Evolutionary conservation across 2,888 invertebrate species (phyloP), one percentile per base, ranked within the genome.

Genomic region (Aleiodes testaceus): DNA sequence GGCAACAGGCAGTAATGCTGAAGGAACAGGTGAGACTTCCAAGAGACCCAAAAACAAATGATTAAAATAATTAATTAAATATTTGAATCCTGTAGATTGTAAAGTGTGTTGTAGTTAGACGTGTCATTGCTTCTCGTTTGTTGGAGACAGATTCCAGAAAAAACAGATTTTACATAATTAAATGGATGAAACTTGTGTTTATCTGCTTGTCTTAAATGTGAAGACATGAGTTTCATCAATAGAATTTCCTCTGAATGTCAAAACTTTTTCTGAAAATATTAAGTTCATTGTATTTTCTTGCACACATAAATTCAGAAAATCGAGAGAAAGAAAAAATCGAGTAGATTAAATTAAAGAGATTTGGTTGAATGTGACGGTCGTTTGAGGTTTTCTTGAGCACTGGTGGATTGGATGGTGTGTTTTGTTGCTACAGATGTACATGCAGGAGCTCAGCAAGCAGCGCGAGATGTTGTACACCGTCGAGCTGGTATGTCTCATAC

Each of bases 391-490:
- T 59, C 80, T 82, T 82, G 85, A 86, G 84, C 86, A 84, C 84
- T 86, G 83, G 85, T 86, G 84, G 85, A 85, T 81, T 86, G 84
- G 82, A 83, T 85, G 85, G 85, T 82, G 81, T 82, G 86, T 85
- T 87, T 87, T 84, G 83, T 89, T 89, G 87, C 88, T 90, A 91
- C 93, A 94, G 93, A 93, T 94, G 89, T 94, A 93, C 91, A 93
- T 93, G 90, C 94, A 95, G 89, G 96, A 96, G 93, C 93, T 96
- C 91, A 95, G 92, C 90, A 93, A 93, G 90, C 93, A 94, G 90
- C 92, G 93, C 90, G 93, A 94, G 90, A 91, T 93, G 90, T 91
- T 94, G 89, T 92, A 93, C 90, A 93, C 93, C 88, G 93, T 93
- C 89, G 94, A 94, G 91, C 91, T 94, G 93, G 93, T 93, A 92